Conservation (phyloP, 2,888 invertebrate genomes). For the Eubasilissa splendida region DNA sequence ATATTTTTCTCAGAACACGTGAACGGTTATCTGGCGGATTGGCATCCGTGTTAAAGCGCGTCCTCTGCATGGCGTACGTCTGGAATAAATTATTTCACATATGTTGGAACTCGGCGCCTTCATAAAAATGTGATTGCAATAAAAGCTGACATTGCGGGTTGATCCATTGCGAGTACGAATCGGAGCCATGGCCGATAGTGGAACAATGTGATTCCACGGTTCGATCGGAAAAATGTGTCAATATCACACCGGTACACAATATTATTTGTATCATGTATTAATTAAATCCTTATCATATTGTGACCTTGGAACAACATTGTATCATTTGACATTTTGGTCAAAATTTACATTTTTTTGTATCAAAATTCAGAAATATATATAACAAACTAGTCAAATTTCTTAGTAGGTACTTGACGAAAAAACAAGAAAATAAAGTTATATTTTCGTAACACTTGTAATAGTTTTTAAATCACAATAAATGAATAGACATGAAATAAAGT, state of each 20-base stretch:
- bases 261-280: no score
- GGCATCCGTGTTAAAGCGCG: neutral
- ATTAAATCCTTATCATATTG: no score
- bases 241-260: neutral
- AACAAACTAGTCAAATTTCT: no score
- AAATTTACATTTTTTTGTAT: no score
- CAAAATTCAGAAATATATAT: no score
- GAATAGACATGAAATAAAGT: no score
- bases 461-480: no score
- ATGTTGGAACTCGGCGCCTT: neutral
- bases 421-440: no score
- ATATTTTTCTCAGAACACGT: conserved; percentile 38
- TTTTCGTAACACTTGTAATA: no score
- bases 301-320: no score
- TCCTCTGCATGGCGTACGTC: neutral
- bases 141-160: conserved; percentile 11
- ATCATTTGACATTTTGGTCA: no score
- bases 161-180: neutral
- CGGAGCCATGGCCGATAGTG: neutral
- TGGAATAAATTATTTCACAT: conserved; percentile 12
- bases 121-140: neutral
- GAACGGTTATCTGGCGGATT: neutral
- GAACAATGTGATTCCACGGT: conserved; percentile 3
- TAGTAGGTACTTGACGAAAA: no score
- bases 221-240: conserved; percentile 2